Evolutionary conservation across 92 coral and sea anemone species (phyloP).

Genomic region (Muricea muricata): DNA sequence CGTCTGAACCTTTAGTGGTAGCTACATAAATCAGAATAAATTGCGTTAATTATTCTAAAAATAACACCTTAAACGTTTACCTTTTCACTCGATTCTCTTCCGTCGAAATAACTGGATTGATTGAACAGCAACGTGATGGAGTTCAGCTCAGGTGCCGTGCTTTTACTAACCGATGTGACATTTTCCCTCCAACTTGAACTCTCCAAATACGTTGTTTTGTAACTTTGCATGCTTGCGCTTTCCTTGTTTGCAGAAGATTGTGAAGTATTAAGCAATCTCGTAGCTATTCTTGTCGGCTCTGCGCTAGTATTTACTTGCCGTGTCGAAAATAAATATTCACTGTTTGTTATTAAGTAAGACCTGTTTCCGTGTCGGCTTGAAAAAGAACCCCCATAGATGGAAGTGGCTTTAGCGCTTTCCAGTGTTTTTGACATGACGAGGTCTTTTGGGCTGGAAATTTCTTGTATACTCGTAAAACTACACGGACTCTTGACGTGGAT

Average conservation of each 20-base stretch:
- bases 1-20: not conserved
- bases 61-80: not conserved
- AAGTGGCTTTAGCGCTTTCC: not conserved
- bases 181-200: not conserved
- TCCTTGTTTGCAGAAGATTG: not conserved
- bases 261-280: not conserved
- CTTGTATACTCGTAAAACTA: not conserved
- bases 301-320: not conserved
- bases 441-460: not conserved
- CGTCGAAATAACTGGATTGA: too few species aligned
- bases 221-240: not conserved
- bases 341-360: conserved; percentile 1
- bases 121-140: not conserved
- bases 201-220: too few species aligned
- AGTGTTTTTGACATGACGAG: not conserved
- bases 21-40: not conserved
- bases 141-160: not conserved
- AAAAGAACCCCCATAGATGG: not conserved
- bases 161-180: not conserved
- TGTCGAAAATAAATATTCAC: not conserved
- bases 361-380: not conserved
- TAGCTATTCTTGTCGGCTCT: not conserved
- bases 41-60: conserved; percentile 4
- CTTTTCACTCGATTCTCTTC: not conserved
- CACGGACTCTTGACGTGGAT: not conserved